Evolutionary conservation across 2,888 invertebrate genomes (phyloP).

Genomic region (Plagodis dolabraria): DNA sequence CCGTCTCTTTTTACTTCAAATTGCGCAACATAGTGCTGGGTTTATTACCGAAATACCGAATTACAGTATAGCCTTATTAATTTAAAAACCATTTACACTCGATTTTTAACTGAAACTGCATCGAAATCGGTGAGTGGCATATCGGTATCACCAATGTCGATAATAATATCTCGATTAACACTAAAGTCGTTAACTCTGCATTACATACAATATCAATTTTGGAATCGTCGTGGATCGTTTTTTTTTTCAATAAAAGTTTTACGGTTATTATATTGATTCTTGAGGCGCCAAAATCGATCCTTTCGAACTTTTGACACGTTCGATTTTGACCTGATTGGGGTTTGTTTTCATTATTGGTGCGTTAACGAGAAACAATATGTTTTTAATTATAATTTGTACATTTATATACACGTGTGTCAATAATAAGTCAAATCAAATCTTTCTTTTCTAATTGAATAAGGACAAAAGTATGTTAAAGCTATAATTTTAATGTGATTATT

Average conservation of each 20-base stretch:
- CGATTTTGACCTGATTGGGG: conserved; percentile 55
- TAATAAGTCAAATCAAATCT: too few species aligned
- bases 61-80: conserved; percentile 43
- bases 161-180: conserved; percentile 40
- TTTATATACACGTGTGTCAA: too few species aligned
- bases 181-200: conserved; percentile 34
- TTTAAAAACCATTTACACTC: conserved; percentile 35
- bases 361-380: background rate
- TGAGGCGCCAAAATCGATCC: conserved; percentile 52
- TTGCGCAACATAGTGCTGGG: conserved; percentile 33
- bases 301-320: conserved; percentile 76
- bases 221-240: conserved; percentile 50
- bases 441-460: too few species aligned
- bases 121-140: conserved; percentile 34
- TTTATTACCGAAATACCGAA: conserved; percentile 37
- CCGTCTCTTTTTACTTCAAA: conserved; percentile 8
- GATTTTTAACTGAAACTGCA: conserved; percentile 20
- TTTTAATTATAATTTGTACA: background rate
- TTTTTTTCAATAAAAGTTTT: conserved; percentile 68
- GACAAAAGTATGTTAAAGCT: too few species aligned
- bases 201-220: conserved; percentile 39
- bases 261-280: conserved; percentile 70
- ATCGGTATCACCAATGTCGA: conserved; percentile 33
- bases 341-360: conserved; percentile 51
- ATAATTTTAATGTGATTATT: too few species aligned